phyloP scores from a whole-genome alignment of 2,888 invertebrate species.

The Serrognathus titanus region DNA sequence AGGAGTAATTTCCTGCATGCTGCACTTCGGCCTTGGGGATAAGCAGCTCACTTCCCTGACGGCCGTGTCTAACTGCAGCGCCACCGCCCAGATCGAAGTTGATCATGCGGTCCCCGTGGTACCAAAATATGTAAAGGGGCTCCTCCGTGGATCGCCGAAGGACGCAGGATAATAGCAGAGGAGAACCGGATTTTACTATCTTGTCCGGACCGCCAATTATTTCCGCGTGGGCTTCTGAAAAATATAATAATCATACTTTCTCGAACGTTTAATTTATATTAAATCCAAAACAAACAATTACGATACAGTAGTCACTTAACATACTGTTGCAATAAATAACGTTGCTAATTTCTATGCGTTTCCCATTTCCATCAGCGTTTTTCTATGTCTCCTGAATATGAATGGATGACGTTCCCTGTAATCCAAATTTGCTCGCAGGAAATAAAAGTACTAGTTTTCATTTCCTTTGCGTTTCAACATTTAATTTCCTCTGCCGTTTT shows the following conservation, averaged over 20 bases:
- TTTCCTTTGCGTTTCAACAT: no score
- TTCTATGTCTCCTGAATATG: no score
- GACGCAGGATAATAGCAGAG: conserved; percentile 67
- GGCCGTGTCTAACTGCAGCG: conserved; percentile 52
- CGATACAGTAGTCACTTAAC: not conserved
- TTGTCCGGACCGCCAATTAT: conserved; percentile 69
- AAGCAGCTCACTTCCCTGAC: conserved; percentile 51
- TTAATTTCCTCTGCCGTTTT: no score
- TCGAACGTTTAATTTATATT: not conserved
- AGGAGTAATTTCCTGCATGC: conserved; percentile 79
- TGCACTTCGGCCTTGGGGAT: conserved; percentile 53
- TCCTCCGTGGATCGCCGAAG: conserved; percentile 65
- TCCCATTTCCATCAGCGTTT: no score
- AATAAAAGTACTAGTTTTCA: no score
- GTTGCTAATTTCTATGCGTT: no score
- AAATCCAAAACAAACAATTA: not conserved
- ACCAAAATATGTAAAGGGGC: conserved; percentile 76
- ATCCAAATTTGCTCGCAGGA: no score
- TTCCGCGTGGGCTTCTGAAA: conserved; percentile 64
- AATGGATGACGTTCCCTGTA: no score
- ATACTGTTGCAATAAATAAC: not conserved
- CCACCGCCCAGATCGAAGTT: conserved; percentile 72
- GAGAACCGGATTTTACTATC: conserved; percentile 69
- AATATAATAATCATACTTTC: not conserved
- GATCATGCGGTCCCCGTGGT: conserved; percentile 80